A percentile compares a stretch with the other conserved stretches of the same genome.
Evolutionary conservation across 2,113 vertebrate species (phyloP).

Genomic region (Aspiorhynchus laticeps): DNA sequence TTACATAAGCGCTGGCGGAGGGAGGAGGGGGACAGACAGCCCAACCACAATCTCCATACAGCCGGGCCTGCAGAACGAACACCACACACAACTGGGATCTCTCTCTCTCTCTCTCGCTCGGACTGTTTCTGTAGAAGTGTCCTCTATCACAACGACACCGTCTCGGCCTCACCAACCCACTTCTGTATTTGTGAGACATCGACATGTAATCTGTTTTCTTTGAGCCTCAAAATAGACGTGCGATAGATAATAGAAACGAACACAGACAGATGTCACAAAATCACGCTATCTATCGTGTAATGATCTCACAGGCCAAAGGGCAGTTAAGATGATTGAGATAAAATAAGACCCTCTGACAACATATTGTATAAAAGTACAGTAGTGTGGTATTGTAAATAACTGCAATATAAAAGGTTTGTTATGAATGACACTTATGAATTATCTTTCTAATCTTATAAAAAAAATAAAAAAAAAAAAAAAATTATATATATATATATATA

Average conservation of each 20-base stretch:
- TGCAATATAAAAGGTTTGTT: neutral
- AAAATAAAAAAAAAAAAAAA: too few relatives aligned
- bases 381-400: too few relatives aligned
- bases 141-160: neutral
- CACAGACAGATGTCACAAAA: constrained; percentile 15
- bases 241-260: constrained; percentile 1
- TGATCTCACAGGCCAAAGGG: constrained; percentile 14
- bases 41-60: constrained; percentile 68
- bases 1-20: constrained; percentile 87
- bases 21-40: constrained; percentile 67
- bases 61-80: constrained; percentile 46
- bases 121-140: neutral
- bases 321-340: neutral
- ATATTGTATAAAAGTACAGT: neutral
- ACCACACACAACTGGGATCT: constrained; percentile 49
- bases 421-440: neutral
- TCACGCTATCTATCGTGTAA: constrained; percentile 9
- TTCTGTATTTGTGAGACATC: neutral
- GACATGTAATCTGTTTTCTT: neutral
- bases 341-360: neutral
- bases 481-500: too few relatives aligned
- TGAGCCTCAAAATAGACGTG: neutral
- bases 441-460: too few relatives aligned
- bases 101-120: neutral
- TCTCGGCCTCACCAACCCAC: neutral